Evolutionary conservation across 2,797 vertebrate species (phyloP), one percentile per base, ranked within the genome.

Genomic region (Helicolenus hilgendorfi): DNA sequence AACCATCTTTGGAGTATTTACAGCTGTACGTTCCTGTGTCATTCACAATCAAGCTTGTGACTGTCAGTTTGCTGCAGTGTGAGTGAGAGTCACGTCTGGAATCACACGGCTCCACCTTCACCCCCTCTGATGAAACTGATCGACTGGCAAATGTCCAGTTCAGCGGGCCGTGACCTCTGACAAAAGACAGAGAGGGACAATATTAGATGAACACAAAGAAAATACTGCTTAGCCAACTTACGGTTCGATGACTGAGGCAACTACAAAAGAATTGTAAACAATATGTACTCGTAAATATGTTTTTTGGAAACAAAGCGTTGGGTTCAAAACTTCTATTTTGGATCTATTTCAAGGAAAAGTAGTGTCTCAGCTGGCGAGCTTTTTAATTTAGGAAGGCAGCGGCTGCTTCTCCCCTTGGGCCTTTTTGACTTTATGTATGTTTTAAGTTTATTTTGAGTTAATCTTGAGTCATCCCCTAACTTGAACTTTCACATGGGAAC

Each of bases 21-120:
- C 98, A 99, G 77, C 86, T 97, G 93, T 98, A 98, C 20, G 70
- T 94, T 0, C 98, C 98, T 0, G 98, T 99, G 95, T 99, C 98
- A 0, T 56, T 96, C 79, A 88, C 94, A 0, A 1, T 90, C 77
- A 97, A 89, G 29, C 92, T 86, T 76, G 86, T 89, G 64, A 98
- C 29, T 11, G 94, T 83, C 2, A 99, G 94, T 79, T 58, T 95
- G 91, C 97, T 98, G 96, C 98, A 99, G 84, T 95, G 75, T 1
- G 41, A 72, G 67, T 84, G 78, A 36, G 65, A 3, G 33, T 14
- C 70, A 0, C 45, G 82, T 18, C 35, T 71, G 22, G 72, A 41
- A 2, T 84, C 83, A 74, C 98, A 98, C 0, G 24, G 69, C 22
- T 92, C 87, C n/a, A 92, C 62, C 1, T 79, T 93, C 77, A 97